Evolutionary conservation across 2,888 invertebrate genomes (phyloP).

Genomic region (Trachelus iudaicus): DNA sequence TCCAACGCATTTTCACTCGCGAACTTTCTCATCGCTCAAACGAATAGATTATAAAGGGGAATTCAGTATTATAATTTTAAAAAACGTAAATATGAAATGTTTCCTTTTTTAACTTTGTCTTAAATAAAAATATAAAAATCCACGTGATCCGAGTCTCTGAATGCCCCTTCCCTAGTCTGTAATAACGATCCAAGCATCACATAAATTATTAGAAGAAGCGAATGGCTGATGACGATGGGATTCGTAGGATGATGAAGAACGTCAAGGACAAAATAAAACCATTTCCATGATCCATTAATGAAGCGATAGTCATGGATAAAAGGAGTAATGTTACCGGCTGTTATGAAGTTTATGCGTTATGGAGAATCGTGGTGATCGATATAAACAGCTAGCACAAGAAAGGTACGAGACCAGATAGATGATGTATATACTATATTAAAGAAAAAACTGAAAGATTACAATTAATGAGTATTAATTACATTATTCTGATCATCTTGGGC

Average conservation of each 20-base stretch:
- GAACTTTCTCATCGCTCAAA: constrained; percentile 5
- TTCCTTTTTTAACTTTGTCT: no score
- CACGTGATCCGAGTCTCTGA: constrained; percentile 11
- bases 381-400: constrained; percentile 35
- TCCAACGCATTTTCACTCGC: constrained; percentile 20
- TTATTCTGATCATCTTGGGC: constrained; percentile 63
- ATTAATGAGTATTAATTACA: constrained; percentile 64
- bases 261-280: constrained; percentile 29
- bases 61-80: constrained; percentile 19
- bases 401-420: constrained; percentile 43
- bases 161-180: constrained; percentile 20
- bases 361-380: constrained; percentile 38
- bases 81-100: background rate
- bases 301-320: background rate
- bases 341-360: constrained; percentile 40
- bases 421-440: constrained; percentile 23
- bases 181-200: constrained; percentile 35
- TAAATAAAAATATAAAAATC: background rate
- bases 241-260: constrained; percentile 31
- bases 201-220: constrained; percentile 51
- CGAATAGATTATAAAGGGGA: constrained; percentile 18
- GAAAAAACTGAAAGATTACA: constrained; percentile 55
- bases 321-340: constrained; percentile 19
- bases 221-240: constrained; percentile 36
- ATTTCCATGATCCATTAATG: constrained; percentile 32